Base-by-base conservation (phyloP, 2,888 invertebrate species). In the Ephialtes manifestator region DNA sequence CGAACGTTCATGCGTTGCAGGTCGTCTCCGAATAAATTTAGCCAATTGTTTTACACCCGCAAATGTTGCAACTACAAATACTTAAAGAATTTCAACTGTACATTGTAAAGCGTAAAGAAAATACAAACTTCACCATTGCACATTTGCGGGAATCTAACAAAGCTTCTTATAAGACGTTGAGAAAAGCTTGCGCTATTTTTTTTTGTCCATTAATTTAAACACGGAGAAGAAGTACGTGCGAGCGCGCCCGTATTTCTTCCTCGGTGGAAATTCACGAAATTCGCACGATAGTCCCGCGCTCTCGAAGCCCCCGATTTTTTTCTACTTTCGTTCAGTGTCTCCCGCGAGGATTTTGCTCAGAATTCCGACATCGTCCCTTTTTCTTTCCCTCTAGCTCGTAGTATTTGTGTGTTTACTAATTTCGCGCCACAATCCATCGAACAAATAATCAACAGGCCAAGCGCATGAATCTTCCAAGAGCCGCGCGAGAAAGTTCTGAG, bases 11-110 rank as follows among this genome's bases (percentile, higher is more conserved):
- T 55, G 53, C 71, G 71, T 70, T 70, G 68, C 58, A 18, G 46
- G 10, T 51, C 18, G 18, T 65, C 39, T n/a, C 18, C 35, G 31
- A 60, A 63, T 31, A 65, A 35, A 63, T n/a, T 55, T 43, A n/a
- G 43, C 55, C 24, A 75, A 79, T 79, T 78, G 78, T 81, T 68
- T 55, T n/a, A 85, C 20, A 74, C 78, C 80, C 86, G 85, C 86
- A 80, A 86, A 78, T 72, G 74, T 81, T 70, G 48, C 58, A 83
- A 83, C 82, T 84, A 76, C 76, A 68, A 87, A 82, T 83, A 85
- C 83, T 65, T 76, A 68, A 87, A 81, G 76, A 81, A 85, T 82
- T 72, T 77, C 74, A 86, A 88, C 84, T 87, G 81, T 88, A 85
- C 85, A 88, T 85, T 81, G 86, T 79, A 81, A 84, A 85, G 72